Evolutionary conservation across 92 coral and sea anemone species (phyloP), one percentile per base, ranked within the genome.

Genomic region (Actinostola sp.): DNA sequence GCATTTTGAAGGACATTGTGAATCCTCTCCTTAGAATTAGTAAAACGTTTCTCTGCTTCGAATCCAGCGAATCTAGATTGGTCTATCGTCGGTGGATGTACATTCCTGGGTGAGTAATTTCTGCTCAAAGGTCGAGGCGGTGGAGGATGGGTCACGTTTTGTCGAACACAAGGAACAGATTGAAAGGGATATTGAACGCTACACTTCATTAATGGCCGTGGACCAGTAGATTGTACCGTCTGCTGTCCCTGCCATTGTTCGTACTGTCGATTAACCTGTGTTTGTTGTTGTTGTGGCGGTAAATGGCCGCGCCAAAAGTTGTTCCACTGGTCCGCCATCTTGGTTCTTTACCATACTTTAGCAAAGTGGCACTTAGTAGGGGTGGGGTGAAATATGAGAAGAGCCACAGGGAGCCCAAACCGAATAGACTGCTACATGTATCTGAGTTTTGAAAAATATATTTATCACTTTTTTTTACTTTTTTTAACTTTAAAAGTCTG

Each of bases 1-100:
- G 89, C 96, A 42, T 86, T 83, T 57, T 90, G 96, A 27, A 90
- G 75, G 38, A 90, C 77, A 57, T 90, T 90, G 55, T 90, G 96
- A 42, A 90, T 74, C 61, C 70, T 87, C 56, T 90, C 96, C 62
- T 90, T 90, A 53, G 96, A 80, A 57, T 75, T 82, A 0, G 89
- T 88, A 68, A 90, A 86, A 27, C 86, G 73, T 56, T 69, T 84
- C 34, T 89, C 88, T 11, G 89, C 96, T 24, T 82, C 89, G 52
- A 71, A 81, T 30, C 96, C 96, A n/a, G 76, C 80, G 60, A 80
- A 48, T 61, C 60, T 41, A 2, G 59, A 38, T 61, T 73, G 68
- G 30, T 73, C 79, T 17, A 68, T 32, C 17, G 74, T 19, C 0
- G 74, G 61, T 32, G 74, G 60, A 33, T 57, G 36, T 7, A 57